A percentile compares a stretch with the other conserved stretches of the same genome.
These are phyloP conservation scores for Drosophila micromelanica DNA, from an alignment of 1,140 invertebrate species.

Conservation along the genomic window DNA sequence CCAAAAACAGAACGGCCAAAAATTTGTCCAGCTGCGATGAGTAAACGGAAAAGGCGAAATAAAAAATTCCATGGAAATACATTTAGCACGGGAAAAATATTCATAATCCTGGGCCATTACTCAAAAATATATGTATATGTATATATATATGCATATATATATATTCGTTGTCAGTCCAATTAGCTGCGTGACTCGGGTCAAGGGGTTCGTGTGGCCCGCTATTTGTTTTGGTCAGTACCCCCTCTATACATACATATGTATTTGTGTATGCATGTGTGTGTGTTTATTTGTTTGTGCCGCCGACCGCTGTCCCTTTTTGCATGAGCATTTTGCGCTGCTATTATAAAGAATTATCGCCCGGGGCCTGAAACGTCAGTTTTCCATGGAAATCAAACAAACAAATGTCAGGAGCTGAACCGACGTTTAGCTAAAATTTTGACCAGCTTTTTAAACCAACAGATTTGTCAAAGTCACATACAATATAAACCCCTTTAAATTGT, in stretches of 20 bases:
- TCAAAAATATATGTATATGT: slow-evolving; percentile 56
- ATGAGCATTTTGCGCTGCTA: slow-evolving; percentile 70
- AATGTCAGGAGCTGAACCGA: slow-evolving; percentile 41
- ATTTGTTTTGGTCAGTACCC: slow-evolving; percentile 71
- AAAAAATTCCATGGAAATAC: slow-evolving; percentile 43
- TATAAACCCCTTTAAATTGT: too few relatives aligned
- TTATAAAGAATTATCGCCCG: slow-evolving; percentile 77
- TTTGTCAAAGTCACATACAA: slow-evolving; percentile 16
- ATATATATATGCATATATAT: background rate
- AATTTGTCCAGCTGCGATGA: slow-evolving; percentile 23
- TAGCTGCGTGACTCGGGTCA: slow-evolving; percentile 81
- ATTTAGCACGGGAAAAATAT: slow-evolving; percentile 58
- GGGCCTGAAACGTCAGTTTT: slow-evolving; percentile 32
- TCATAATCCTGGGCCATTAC: slow-evolving; percentile 77
- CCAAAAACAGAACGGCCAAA: background rate
- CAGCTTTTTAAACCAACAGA: slow-evolving; percentile 13
- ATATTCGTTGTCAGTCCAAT: slow-evolving; percentile 78
- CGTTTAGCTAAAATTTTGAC: slow-evolving; percentile 16
- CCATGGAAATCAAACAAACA: slow-evolving; percentile 74
- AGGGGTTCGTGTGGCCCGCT: slow-evolving; percentile 58
- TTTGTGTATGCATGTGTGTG: slow-evolving; percentile 10
- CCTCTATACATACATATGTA: slow-evolving; percentile 3
- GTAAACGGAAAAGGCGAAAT: slow-evolving; percentile 24
- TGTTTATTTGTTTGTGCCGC: slow-evolving; percentile 49
- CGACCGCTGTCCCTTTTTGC: slow-evolving; percentile 42